Evolutionary conservation across 2,888 invertebrate species (phyloP).

Genomic region (Dicyrtoma fusca): DNA sequence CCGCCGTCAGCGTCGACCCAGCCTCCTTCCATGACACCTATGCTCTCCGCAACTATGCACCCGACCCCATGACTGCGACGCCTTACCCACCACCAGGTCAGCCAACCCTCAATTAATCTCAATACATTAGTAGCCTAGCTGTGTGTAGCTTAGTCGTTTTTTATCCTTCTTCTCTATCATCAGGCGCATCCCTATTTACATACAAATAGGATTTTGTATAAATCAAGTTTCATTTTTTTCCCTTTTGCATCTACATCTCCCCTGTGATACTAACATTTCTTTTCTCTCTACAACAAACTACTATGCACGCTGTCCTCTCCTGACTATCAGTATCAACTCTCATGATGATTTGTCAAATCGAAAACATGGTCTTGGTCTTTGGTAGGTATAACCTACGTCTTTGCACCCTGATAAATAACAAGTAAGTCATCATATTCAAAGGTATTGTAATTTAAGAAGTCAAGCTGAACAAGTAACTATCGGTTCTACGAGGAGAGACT

Average conservation of each 20-base stretch:
- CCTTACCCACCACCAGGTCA: slow-evolving; percentile 57
- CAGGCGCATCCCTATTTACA: background rate
- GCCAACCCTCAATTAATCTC: slow-evolving; percentile 15
- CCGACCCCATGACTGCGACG: slow-evolving; percentile 53
- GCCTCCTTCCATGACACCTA: slow-evolving; percentile 54
- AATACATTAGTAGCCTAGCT: too few species aligned
- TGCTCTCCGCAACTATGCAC: slow-evolving; percentile 53
- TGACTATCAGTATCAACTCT: too few species aligned
- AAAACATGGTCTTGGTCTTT: too few species aligned
- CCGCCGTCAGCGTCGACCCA: slow-evolving; percentile 52
- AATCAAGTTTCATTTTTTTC: background rate
- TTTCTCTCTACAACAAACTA: background rate
- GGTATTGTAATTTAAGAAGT: too few species aligned
- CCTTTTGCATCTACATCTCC: background rate
- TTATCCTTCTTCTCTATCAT: background rate
- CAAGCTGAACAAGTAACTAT: too few species aligned
- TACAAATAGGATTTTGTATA: background rate
- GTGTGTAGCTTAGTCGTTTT: too few species aligned
- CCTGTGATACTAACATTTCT: background rate
- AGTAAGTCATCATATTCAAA: too few species aligned
- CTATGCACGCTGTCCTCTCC: background rate
- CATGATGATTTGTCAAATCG: too few species aligned
- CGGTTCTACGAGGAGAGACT: too few species aligned
- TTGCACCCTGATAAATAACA: too few species aligned
- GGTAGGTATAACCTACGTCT: too few species aligned